These are phyloP conservation scores for Palythoa caribaeorum DNA, from an alignment of 92 coral and sea anemone genomes.

Conservation along the genomic window DNA sequence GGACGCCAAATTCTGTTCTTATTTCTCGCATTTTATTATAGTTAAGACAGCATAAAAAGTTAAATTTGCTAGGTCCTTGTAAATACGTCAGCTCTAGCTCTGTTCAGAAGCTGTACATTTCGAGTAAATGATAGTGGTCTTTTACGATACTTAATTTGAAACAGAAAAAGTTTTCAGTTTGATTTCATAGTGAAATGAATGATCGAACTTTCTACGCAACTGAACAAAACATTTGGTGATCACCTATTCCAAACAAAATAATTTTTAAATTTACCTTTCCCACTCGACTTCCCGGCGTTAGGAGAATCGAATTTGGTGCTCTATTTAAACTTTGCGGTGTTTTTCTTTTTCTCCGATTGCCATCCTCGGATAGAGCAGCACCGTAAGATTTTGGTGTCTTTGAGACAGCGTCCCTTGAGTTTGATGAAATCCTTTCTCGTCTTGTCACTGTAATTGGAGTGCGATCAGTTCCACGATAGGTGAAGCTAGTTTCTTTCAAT, in stretches of 20 bases:
- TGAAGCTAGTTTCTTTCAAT: conserved; percentile 70
- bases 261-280: conserved; percentile 57
- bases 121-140: too few species aligned
- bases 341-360: conserved; percentile 78
- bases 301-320: conserved; percentile 70
- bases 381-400: conserved; percentile 76
- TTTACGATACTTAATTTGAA: too few species aligned
- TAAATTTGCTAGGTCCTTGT: too few species aligned
- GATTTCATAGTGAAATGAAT: not conserved
- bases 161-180: too few species aligned
- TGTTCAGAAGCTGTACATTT: too few species aligned
- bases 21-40: too few species aligned
- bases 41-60: too few species aligned
- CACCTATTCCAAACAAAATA: not conserved
- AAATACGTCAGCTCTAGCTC: too few species aligned
- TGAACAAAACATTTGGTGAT: not conserved
- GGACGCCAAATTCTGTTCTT: too few species aligned
- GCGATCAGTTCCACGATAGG: conserved; percentile 76
- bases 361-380: conserved; percentile 71
- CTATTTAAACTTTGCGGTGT: conserved; percentile 29
- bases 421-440: conserved; percentile 26
- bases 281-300: conserved; percentile 67
- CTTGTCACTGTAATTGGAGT: conserved; percentile 69
- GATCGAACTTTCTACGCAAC: not conserved
- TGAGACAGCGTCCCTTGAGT: conserved; percentile 25